Evolutionary conservation across 2,797 vertebrate species (phyloP).

Genomic region (Rhadinocentrus ornatus): DNA sequence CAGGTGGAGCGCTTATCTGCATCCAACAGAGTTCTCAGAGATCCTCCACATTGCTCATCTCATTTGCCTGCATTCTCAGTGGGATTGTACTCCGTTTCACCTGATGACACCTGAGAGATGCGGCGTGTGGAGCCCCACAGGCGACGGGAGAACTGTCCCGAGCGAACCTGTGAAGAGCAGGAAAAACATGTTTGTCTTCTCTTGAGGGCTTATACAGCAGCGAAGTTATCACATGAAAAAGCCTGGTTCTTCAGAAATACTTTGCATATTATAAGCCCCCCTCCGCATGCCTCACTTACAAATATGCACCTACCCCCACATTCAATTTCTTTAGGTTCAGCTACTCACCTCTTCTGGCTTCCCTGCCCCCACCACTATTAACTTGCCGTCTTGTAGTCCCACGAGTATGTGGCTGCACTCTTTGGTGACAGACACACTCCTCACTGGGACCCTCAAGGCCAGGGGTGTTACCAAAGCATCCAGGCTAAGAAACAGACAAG

Average conservation of each 20-base stretch:
- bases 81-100: conserved; percentile 93
- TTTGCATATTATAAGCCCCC: conserved; percentile 52
- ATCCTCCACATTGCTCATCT: conserved; percentile 36
- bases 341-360: conserved; percentile 91
- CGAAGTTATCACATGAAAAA: conserved; percentile 65
- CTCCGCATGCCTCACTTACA: not conserved
- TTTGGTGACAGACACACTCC: conserved; percentile 93
- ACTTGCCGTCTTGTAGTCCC: conserved; percentile 93
- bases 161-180: conserved; percentile 84
- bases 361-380: conserved; percentile 95
- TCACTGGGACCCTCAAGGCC: conserved; percentile 90
- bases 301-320: conserved; percentile 16
- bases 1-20: not conserved
- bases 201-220: conserved; percentile 24
- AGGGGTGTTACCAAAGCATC: conserved; percentile 77
- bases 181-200: conserved; percentile 36
- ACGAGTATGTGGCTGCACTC: conserved; percentile 95
- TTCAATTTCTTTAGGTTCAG: conserved; percentile 30
- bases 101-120: conserved; percentile 92
- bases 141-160: conserved; percentile 89
- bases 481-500: conserved; percentile 79
- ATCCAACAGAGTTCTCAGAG: conserved; percentile 7
- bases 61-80: conserved; percentile 76
- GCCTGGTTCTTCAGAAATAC: conserved; percentile 27
- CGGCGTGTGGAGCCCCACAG: conserved; percentile 91